These are phyloP conservation scores for Artemisiospiza belli DNA, from an alignment of 2,113 vertebrate species.

Conservation along the genomic window DNA sequence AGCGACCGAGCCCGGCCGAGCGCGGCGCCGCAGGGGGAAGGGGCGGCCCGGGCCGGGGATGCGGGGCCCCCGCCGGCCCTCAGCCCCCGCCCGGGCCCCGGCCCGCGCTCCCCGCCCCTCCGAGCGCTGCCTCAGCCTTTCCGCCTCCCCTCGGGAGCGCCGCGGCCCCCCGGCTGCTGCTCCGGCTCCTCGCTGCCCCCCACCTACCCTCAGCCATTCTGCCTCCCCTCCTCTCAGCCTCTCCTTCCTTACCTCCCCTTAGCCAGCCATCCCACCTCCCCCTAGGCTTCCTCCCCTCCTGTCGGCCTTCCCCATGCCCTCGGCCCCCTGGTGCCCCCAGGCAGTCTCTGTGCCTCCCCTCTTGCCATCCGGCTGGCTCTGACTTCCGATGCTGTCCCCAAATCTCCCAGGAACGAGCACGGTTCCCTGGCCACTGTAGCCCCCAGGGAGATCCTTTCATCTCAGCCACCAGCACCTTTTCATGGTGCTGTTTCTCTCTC, in stretches of 20 bases:
- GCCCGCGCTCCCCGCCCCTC: background rate
- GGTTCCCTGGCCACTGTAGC: fast-evolving
- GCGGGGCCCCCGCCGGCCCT: too few relatives aligned
- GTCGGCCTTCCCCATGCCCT: background rate
- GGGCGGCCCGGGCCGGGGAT: too few relatives aligned
- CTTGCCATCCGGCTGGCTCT: background rate
- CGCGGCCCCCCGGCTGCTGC: background rate
- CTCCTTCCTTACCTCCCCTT: too few relatives aligned
- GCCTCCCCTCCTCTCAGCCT: background rate
- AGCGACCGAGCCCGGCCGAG: too few relatives aligned
- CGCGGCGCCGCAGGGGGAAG: too few relatives aligned
- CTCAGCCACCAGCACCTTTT: fast-evolving
- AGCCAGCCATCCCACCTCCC: background rate
- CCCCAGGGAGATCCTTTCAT: too few relatives aligned
- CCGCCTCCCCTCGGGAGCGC: background rate
- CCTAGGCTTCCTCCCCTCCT: background rate
- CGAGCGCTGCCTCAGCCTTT: background rate
- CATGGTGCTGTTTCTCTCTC: background rate
- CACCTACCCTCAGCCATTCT: background rate
- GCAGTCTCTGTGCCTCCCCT: background rate
- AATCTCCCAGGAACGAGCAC: too few relatives aligned
- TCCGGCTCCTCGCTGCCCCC: background rate
- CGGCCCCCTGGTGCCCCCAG: too few relatives aligned
- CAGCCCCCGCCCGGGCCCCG: background rate
- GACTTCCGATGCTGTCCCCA: fast-evolving